Base-by-base conservation (phyloP, 2,113 vertebrate species). In the Seriola aureovittata region DNA sequence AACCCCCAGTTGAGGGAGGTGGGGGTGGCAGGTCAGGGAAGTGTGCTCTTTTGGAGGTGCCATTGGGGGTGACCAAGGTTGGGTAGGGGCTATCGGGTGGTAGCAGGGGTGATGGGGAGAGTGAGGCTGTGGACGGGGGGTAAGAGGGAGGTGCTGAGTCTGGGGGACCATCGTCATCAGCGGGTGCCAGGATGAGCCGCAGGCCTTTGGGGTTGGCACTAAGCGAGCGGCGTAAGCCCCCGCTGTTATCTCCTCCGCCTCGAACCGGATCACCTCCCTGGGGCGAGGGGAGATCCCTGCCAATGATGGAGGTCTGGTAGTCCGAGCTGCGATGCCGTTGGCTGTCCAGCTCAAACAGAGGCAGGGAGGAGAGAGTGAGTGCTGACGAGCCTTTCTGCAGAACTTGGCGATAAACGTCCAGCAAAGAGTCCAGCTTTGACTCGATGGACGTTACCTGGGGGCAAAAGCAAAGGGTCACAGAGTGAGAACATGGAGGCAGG, bases 361-460 rank as follows among this genome's bases (percentile, higher is more conserved):
- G 97, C 88, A 98, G 93, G 4, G 97, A 97, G 77, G 98, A 97
- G 81, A 98, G 92, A 44, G 97, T 93, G 81, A 99, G 96, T 0
- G 96, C 96, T 0, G 98, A 97, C 4, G 97, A 94, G 68, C 97
- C 97, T 88, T 98, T 98, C 71, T 97, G 95, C 63, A 99, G 92
- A 68, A 97, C 97, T 80, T 99, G 98, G 48, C 99, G 97, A 83
- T 99, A 99, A 82, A 99, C 96, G 69, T 99, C 98, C 82, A 99
- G 92, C 19, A 99, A 92, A 40, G 97, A 97, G 94, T 99, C 98
- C 92, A 99, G 89, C 93, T 99, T 99, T 72, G 97, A 96, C 87
- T 99, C 98, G 60, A 99, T 99, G 78, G 98, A 99, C 83, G 99
- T 97, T n/a, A 99, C 98, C 98, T 99, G 63, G 2, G 85, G 42